phyloP scores from a whole-genome alignment of 2,888 invertebrate species.

The Cryptophagus acutangulus region DNA sequence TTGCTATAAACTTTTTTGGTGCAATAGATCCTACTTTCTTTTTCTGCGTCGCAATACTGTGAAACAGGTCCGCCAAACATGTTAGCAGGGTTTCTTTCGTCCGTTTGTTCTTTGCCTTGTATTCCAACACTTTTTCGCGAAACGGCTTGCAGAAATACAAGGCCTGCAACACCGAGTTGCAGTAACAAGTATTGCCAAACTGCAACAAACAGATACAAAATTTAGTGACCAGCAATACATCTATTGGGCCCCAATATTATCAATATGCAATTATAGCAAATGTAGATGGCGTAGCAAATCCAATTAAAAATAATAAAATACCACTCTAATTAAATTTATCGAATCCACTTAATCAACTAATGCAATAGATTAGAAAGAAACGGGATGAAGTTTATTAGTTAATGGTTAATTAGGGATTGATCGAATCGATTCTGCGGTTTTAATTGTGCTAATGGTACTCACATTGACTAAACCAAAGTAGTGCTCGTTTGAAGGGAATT shows the following conservation, averaged over 20 bases:
- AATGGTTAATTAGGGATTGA: too few species aligned
- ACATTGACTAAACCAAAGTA: conserved; percentile 99
- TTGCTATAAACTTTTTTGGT: conserved; percentile 98
- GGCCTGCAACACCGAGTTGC: conserved; percentile 98
- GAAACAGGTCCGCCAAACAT: conserved; percentile 97
- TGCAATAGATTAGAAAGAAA: too few species aligned
- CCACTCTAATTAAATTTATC: too few species aligned
- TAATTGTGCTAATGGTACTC: conserved; percentile 48
- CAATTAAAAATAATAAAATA: too few species aligned
- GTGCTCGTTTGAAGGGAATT: conserved; percentile 97
- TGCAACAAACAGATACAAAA: conserved; percentile 52
- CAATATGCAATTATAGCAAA: too few species aligned
- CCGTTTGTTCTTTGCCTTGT: conserved; percentile 92
- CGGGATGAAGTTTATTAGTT: too few species aligned
- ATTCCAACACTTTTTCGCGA: conserved; percentile 96
- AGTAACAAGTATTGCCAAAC: conserved; percentile 99
- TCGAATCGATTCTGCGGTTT: not conserved
- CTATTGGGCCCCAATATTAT: too few species aligned
- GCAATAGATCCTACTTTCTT: conserved; percentile 99
- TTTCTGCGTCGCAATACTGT: conserved; percentile 99
- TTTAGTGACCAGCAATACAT: too few species aligned
- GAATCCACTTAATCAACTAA: too few species aligned
- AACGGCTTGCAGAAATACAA: conserved; percentile 99
- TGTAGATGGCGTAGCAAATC: too few species aligned
- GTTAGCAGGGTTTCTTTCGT: conserved; percentile 96